phyloP scores from a whole-genome alignment of 1,140 invertebrate species.

The Propsilocerus akamusi region DNA sequence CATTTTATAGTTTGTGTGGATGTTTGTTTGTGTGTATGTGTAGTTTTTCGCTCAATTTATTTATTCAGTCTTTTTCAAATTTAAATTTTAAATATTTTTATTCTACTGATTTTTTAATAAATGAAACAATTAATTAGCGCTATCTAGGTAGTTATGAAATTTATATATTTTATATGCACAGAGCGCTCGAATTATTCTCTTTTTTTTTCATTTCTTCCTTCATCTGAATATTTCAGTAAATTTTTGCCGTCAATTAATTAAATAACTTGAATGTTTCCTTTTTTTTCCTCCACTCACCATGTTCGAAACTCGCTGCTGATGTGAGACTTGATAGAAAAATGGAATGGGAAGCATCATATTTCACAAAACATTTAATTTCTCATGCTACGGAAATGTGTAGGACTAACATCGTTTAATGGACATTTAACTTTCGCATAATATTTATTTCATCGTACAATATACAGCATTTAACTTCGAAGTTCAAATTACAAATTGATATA shows the following conservation, averaged over 20 bases:
- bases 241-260: no score
- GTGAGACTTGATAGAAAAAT: no score
- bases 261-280: constrained; percentile 1
- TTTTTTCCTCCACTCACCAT: neutral
- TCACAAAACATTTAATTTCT: neutral
- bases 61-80: constrained; percentile 4
- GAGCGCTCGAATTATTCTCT: neutral
- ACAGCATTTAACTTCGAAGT: no score
- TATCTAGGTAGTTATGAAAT: neutral
- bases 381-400: constrained; percentile 1
- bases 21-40: no score
- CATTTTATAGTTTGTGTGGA: no score
- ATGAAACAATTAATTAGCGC: no score
- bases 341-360: neutral
- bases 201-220: neutral
- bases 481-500: no score
- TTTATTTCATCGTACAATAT: no score
- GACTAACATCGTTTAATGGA: constrained; percentile 1
- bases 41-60: constrained; percentile 1
- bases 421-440: neutral
- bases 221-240: neutral
- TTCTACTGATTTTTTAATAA: neutral
- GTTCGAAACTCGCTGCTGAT: no score
- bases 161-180: neutral
- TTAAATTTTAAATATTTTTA: constrained; percentile 1